phyloP scores from a whole-genome alignment of 2,113 vertebrate genomes.

The Grus americana region DNA sequence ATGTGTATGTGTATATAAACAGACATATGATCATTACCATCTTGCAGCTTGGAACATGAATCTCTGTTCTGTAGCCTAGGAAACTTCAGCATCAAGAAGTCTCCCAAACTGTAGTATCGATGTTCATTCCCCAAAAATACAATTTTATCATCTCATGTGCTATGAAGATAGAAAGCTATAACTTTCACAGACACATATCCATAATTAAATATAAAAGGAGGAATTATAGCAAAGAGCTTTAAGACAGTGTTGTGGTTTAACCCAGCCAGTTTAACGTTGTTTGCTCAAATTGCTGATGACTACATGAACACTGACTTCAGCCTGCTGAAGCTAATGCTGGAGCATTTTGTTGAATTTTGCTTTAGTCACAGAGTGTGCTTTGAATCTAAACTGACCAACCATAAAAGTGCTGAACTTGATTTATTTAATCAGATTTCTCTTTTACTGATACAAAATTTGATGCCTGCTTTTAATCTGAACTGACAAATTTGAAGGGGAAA shows the following conservation, averaged over 20 bases:
- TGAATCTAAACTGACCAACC: neutral
- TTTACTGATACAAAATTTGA: neutral
- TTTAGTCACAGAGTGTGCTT: neutral
- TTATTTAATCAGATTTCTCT: neutral
- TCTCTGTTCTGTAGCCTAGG: neutral
- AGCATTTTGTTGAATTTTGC: neutral
- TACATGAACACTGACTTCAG: neutral
- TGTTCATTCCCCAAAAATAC: rapidly evolving
- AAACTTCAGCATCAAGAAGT: neutral
- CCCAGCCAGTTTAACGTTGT: neutral
- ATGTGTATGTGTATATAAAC: neutral
- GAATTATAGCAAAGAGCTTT: neutral
- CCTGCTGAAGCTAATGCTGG: neutral
- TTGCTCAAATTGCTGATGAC: neutral
- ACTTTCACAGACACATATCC: neutral
- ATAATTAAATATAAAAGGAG: neutral
- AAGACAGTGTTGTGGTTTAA: neutral
- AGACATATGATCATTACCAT: neutral
- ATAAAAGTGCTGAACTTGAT: neutral
- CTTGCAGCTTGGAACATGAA: neutral
- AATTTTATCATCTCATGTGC: neutral
- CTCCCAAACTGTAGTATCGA: neutral
- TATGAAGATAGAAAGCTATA: neutral
- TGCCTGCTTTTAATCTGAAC: neutral
- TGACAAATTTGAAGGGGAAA: neutral